These are phyloP conservation scores for Dusona sp. DNA, from an alignment of 2,888 invertebrate genomes.

Conservation along the genomic window DNA sequence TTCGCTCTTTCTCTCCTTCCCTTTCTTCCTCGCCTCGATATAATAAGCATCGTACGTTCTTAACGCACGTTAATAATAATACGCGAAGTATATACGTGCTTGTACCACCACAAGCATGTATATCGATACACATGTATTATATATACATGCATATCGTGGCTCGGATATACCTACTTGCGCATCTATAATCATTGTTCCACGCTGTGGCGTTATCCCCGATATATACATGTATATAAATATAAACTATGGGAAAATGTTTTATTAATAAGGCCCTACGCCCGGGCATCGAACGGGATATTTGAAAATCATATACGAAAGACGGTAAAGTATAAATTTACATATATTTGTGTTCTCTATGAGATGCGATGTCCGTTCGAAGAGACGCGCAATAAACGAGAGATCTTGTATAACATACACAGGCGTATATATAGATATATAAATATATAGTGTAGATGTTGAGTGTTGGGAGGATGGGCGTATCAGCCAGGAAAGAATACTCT, in stretches of 20 bases:
- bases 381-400: conserved; percentile 46
- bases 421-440: conserved; percentile 9
- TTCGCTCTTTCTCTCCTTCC: conserved; percentile 1
- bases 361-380: conserved; percentile 42
- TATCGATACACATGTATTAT: not conserved
- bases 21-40: not conserved
- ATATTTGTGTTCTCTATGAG: conserved; percentile 36
- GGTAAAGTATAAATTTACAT: conserved; percentile 60
- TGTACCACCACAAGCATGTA: conserved; percentile 13
- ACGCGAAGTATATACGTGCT: conserved; percentile 36
- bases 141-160: conserved; percentile 1
- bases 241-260: conserved; percentile 66
- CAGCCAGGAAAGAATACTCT: not conserved
- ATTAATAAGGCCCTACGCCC: conserved; percentile 66
- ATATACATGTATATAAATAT: conserved; percentile 7
- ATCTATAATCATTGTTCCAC: conserved; percentile 64
- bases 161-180: conserved; percentile 54
- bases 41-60: conserved; percentile 55
- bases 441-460: not conserved
- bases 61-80: conserved; percentile 65
- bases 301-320: conserved; percentile 63
- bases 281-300: conserved; percentile 65
- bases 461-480: conserved; percentile 26
- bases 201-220: conserved; percentile 37
- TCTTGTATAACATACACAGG: conserved; percentile 31